Conservation (phyloP, 2,888 invertebrate species). For the Lacanobia oleracea region DNA sequence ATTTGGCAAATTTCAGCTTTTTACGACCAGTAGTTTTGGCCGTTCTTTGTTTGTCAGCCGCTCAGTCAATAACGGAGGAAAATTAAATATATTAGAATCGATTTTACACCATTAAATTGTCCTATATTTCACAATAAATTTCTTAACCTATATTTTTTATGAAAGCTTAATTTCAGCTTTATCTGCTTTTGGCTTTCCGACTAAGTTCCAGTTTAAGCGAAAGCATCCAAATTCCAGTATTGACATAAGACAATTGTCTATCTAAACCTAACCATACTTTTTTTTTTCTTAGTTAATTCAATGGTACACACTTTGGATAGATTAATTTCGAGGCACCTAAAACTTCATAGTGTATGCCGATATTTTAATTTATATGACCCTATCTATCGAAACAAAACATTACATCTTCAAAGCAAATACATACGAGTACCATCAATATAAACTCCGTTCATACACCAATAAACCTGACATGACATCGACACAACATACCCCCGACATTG, state of each 20-base stretch:
- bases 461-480: conserved; percentile 19
- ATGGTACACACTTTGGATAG: background rate
- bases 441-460: background rate
- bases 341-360: background rate
- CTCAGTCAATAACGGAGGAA: too few species aligned
- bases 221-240: background rate
- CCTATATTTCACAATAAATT: too few species aligned
- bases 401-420: background rate
- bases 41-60: too few species aligned
- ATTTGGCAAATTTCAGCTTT: too few species aligned
- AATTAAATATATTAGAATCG: too few species aligned
- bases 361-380: background rate
- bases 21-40: too few species aligned
- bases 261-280: background rate
- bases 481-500: conserved; percentile 26
- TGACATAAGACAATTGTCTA: background rate
- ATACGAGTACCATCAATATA: background rate
- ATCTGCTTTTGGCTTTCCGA: too few species aligned
- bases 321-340: background rate
- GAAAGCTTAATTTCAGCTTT: too few species aligned
- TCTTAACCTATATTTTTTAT: too few species aligned
- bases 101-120: too few species aligned
- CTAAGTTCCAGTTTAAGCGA: too few species aligned
- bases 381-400: background rate
- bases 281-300: background rate